These are phyloP conservation scores for Balaeniceps rex DNA, from an alignment of 2,113 vertebrate genomes.

Conservation along the genomic window DNA sequence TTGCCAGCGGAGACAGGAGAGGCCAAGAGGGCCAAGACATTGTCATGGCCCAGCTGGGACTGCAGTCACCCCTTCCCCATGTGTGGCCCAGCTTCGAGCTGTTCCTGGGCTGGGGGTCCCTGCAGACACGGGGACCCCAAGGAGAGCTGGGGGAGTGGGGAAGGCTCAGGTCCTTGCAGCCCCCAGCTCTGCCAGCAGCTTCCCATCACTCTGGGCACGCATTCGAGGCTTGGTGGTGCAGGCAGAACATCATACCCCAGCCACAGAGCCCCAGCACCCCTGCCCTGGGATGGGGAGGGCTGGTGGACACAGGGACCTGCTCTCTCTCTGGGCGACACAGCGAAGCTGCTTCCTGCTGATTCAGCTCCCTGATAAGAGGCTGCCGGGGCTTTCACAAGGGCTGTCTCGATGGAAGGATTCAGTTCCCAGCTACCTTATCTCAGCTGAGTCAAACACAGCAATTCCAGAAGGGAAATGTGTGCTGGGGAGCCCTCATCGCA, in stretches of 20 bases:
- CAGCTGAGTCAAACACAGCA: background rate
- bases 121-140: background rate
- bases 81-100: background rate
- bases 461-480: background rate
- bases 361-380: background rate
- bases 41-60: background rate
- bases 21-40: background rate
- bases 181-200: background rate
- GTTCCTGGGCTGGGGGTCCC: background rate
- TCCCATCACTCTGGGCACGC: accelerated
- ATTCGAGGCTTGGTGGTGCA: accelerated
- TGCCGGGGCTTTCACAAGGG: background rate
- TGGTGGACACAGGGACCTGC: background rate
- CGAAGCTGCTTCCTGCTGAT: background rate
- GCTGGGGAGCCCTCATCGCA: background rate
- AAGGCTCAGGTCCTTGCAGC: accelerated
- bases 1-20: background rate
- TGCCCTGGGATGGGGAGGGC: accelerated
- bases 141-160: background rate
- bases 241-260: background rate
- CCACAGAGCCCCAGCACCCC: background rate
- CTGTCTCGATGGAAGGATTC: accelerated
- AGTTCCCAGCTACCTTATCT: background rate
- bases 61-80: accelerated
- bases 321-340: background rate